These are phyloP conservation scores for Ictalurus furcatus DNA, from an alignment of 2,113 vertebrate species.

Conservation along the genomic window DNA sequence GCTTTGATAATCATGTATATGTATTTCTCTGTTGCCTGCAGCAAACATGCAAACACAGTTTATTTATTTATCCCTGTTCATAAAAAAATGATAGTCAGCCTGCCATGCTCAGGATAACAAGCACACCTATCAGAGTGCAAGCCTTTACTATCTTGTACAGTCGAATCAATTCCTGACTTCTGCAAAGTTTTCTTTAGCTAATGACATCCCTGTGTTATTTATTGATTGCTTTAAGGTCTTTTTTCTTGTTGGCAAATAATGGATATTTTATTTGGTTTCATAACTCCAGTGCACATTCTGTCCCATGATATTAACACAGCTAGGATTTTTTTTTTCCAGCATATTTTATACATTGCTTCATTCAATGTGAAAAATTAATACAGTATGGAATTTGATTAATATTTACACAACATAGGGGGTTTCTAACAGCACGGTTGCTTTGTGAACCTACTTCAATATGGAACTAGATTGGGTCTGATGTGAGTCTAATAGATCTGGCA, in stretches of 20 bases:
- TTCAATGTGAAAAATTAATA: constrained; percentile 32
- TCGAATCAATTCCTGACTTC: constrained; percentile 58
- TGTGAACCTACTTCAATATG: background rate
- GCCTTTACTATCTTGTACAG: constrained; percentile 51
- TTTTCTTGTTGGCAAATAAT: constrained; percentile 60
- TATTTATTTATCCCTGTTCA: constrained; percentile 27
- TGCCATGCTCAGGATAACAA: constrained; percentile 3
- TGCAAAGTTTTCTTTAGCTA: constrained; percentile 65
- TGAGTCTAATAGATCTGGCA: background rate
- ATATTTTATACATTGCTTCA: constrained; percentile 35
- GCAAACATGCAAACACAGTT: constrained; percentile 33
- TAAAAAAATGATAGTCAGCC: constrained; percentile 12
- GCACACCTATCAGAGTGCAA: background rate
- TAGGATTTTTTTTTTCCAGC: background rate
- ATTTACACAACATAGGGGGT: constrained; percentile 2
- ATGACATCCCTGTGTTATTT: constrained; percentile 69
- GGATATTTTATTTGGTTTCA: constrained; percentile 59
- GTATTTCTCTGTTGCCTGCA: constrained; percentile 24
- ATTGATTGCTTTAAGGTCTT: constrained; percentile 64
- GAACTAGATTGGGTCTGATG: background rate
- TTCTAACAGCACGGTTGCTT: constrained; percentile 4
- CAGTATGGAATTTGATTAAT: constrained; percentile 13
- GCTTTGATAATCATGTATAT: constrained; percentile 21
- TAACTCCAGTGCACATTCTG: constrained; percentile 53
- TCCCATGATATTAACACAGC: constrained; percentile 15